Evolutionary conservation across 2,113 vertebrate species (phyloP).

Genomic region (Salvelinus fontinalis): DNA sequence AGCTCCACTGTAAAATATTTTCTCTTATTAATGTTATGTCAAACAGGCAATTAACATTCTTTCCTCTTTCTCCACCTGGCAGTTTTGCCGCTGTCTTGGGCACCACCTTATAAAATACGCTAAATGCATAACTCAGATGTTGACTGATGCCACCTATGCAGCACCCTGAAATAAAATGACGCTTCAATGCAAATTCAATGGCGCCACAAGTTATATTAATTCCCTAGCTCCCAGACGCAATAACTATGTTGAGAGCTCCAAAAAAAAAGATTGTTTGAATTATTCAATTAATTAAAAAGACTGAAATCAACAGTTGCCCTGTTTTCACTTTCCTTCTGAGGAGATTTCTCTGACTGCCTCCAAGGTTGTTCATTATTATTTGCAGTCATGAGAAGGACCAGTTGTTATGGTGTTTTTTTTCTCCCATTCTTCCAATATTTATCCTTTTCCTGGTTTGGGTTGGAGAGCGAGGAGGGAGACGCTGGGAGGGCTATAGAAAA

Average conservation of each 20-base stretch:
- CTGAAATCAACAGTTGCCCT: neutral
- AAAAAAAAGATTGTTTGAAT: neutral
- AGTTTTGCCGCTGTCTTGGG: no score
- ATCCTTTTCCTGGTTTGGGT: neutral
- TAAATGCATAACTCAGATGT: neutral
- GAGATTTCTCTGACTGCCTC: neutral
- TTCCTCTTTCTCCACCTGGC: no score
- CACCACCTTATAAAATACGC: no score
- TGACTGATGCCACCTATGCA: neutral
- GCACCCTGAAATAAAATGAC: neutral
- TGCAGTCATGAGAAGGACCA: neutral
- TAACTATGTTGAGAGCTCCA: neutral
- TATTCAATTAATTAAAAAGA: neutral
- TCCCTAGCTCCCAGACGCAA: neutral
- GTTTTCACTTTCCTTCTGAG: neutral
- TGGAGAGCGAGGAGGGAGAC: neutral
- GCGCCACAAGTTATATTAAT: neutral
- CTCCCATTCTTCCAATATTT: neutral
- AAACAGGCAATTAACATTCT: no score
- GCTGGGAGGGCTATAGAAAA: neutral
- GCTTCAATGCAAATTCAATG: neutral
- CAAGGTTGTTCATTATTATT: slow-evolving; percentile 1
- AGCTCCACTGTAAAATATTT: no score
- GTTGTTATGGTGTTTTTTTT: neutral
- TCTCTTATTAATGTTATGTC: no score